phyloP scores from a whole-genome alignment of 2,113 vertebrate genomes.

The Azemiops feae region DNA sequence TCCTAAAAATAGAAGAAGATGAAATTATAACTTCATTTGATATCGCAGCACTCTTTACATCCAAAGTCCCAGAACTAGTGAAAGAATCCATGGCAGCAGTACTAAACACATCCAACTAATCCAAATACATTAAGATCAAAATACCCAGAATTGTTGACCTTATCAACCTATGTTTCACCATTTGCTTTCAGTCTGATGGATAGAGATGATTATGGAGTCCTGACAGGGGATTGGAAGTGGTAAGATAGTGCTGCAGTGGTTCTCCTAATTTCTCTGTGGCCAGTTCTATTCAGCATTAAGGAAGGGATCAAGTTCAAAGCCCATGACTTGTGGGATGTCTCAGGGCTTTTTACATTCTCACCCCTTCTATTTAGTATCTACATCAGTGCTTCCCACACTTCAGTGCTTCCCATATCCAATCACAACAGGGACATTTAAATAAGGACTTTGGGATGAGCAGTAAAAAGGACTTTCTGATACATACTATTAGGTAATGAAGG shows the following conservation, averaged over 20 bases:
- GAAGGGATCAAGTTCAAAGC: background rate
- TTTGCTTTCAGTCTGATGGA: background rate
- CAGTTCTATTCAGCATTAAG: background rate
- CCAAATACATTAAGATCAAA: background rate
- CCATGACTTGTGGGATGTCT: background rate
- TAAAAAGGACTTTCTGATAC: background rate
- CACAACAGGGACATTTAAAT: background rate
- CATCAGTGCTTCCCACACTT: background rate
- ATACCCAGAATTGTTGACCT: background rate
- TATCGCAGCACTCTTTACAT: background rate
- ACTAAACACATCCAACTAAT: background rate
- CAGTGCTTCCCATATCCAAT: background rate
- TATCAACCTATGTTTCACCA: background rate
- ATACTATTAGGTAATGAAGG: background rate
- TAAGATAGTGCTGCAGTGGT: background rate
- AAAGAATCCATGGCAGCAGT: background rate
- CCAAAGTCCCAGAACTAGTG: background rate
- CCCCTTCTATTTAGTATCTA: background rate
- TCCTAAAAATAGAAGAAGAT: background rate
- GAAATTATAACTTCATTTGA: background rate
- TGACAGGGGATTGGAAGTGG: background rate
- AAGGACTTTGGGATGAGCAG: background rate
- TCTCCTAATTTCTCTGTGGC: background rate
- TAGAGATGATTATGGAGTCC: background rate
- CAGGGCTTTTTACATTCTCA: background rate